Conservation (phyloP, 2,113 vertebrate genomes). For the Rhynchomys soricoides region DNA sequence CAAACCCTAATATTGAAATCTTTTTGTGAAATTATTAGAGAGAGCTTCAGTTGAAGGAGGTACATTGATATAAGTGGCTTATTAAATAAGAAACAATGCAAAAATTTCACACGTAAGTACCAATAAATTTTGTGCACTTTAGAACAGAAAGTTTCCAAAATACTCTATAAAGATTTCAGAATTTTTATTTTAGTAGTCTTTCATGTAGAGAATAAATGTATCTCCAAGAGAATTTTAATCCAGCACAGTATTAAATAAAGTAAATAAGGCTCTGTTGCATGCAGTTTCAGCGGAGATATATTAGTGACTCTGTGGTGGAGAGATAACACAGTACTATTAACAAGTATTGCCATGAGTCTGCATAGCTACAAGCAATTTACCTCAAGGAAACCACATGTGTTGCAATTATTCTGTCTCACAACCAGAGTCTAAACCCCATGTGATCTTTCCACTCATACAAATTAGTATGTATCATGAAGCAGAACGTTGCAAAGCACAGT, state of each 20-base stretch:
- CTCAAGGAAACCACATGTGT: constrained; percentile 47
- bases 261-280: constrained; percentile 50
- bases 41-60: not conserved
- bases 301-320: constrained; percentile 51
- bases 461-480: constrained; percentile 21
- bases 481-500: not conserved
- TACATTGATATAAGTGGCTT: not conserved
- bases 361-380: constrained; percentile 56
- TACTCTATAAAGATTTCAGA: not conserved
- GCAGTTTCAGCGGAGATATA: constrained; percentile 23
- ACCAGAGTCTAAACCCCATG: constrained; percentile 11
- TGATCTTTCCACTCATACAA: not conserved
- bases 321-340: constrained; percentile 45
- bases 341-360: constrained; percentile 15
- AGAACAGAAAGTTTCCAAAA: not conserved
- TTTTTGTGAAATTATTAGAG: not conserved
- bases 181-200: constrained; percentile 1
- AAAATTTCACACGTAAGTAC: not conserved
- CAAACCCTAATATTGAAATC: not conserved
- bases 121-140: not conserved
- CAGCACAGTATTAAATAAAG: constrained; percentile 25
- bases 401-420: constrained; percentile 38
- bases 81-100: constrained; percentile 5
- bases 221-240: not conserved
- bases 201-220: constrained; percentile 16